These are phyloP conservation scores for Sinosuthora webbiana DNA, from an alignment of 2,113 vertebrate species.

Conservation along the genomic window DNA sequence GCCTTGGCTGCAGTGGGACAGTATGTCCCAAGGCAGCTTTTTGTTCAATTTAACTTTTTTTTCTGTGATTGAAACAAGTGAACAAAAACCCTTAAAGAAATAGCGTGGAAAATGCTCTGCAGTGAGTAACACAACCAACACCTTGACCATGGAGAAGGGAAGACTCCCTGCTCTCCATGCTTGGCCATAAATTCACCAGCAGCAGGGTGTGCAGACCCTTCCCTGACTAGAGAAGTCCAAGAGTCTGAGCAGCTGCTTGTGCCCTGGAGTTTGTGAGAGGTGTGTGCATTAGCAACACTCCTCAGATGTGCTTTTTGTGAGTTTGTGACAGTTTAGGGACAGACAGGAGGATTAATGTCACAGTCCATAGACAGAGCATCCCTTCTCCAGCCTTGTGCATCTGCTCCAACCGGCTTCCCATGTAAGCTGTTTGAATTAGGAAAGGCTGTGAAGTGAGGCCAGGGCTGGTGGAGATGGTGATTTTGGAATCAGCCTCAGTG, in stretches of 20 bases:
- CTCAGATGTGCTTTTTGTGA: not conserved
- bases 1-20: not conserved
- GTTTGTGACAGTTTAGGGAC: not conserved
- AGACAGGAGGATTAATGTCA: not conserved
- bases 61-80: not conserved
- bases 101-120: not conserved
- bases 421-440: not conserved
- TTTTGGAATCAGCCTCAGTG: not conserved
- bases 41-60: not conserved
- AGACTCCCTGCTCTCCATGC: accelerated
- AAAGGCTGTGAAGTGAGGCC: not conserved
- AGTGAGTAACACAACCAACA: not conserved
- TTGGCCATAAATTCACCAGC: not conserved
- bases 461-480: not conserved
- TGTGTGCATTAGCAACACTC: not conserved
- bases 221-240: not conserved
- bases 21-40: not conserved
- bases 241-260: not conserved
- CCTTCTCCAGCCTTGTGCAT: not conserved
- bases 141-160: not conserved
- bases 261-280: not conserved
- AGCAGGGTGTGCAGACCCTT: not conserved
- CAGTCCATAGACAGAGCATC: accelerated
- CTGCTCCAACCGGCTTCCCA: accelerated
- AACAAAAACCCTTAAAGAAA: not conserved